Conservation (phyloP, 2,113 vertebrate species). For the Callaeas wilsoni region DNA sequence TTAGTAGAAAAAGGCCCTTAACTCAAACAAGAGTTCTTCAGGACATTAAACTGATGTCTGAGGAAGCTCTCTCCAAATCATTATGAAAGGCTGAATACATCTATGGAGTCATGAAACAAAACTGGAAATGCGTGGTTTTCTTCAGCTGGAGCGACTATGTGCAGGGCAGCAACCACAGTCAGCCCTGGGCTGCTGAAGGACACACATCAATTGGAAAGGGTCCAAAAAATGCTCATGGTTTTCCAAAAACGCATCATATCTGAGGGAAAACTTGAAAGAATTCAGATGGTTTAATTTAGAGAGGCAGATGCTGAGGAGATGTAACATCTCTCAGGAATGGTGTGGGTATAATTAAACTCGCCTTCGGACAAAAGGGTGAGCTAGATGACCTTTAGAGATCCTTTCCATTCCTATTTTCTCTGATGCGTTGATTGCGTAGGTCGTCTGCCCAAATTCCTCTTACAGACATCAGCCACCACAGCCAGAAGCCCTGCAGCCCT, state of each 20-base stretch:
- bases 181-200: not conserved
- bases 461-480: not conserved
- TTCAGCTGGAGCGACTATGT: fast-evolving
- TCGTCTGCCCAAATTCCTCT: not conserved
- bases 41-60: not conserved
- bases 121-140: not conserved
- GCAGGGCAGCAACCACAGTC: not conserved
- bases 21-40: not conserved
- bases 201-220: not conserved
- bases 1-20: not conserved
- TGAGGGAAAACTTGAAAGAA: not conserved
- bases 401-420: not conserved
- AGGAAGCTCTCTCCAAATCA: not conserved
- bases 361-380: not conserved
- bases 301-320: not conserved
- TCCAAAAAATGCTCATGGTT: not conserved
- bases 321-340: not conserved
- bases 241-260: not conserved
- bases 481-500: not conserved
- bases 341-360: conserved; percentile 34
- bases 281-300: conserved; percentile 4
- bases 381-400: not conserved
- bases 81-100: not conserved
- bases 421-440: not conserved
- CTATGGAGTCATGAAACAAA: not conserved